Base-by-base conservation (phyloP, 2,797 vertebrate genomes). In the Telmatherina bonti region DNA sequence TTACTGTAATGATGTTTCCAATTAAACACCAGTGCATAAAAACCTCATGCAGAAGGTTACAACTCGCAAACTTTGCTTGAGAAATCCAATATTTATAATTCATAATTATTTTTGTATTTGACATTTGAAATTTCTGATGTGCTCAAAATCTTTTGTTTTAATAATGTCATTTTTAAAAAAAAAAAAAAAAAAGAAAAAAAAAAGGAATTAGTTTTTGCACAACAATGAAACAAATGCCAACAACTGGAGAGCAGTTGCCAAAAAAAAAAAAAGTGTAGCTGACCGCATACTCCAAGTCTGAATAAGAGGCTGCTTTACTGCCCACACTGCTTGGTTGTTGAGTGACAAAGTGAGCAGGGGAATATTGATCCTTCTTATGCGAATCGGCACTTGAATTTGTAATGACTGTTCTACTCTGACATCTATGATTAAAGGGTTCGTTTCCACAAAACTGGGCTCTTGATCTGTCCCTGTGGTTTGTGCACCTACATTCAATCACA, bases 341-440 rank as follows among this genome's bases (percentile, higher is more conserved):
- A 43, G 47, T 58, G 43, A 59, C 35, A 35, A 11, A 1, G 20
- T 31, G 47, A 31, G 30, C 15, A 30, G 12, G 24, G 29, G 49
- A 31, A 11, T 1, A 24, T 20, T 4, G 15, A 64, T 31, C 30
- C 49, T 30, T 47, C 47, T 60, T 61, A 47, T 63, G 67, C 47
- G 36, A 47, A 62, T 62, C 51, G n/a, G 22, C 38, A 47, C 22
- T 60, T 30, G 22, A 33, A 18, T 70, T 54, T 38, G 22, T 12
- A 53, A 3, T 30, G 18, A 57, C 16, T 29, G 11, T 58, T 43
- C 30, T 26, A 26, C 8, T 47, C 43, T 47, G 38, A 24, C 8
- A 53, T 26, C 5, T 62, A 22, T 2, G 22, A 52, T 66, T 53
- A 58, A 35, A 57, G 11, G 16, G 47, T 22, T 51, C n/a, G 16